phyloP scores from a whole-genome alignment of 2,113 vertebrate genomes.

The Nothoprocta perdicaria region DNA sequence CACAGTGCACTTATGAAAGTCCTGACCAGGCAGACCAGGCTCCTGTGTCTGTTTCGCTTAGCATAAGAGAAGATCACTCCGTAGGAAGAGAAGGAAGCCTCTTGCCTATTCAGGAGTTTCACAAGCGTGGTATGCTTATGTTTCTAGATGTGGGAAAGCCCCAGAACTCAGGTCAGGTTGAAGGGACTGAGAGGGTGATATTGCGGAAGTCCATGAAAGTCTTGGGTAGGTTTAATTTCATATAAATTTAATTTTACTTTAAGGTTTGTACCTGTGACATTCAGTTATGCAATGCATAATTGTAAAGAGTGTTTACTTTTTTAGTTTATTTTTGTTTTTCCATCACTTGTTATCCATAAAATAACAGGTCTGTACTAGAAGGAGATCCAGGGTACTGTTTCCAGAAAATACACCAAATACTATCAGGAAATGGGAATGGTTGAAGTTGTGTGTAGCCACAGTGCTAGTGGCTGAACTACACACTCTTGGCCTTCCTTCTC shows the following conservation, averaged over 20 bases:
- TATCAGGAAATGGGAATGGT: not conserved
- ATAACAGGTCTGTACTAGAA: accelerated
- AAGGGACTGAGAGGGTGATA: slow-evolving; percentile 13
- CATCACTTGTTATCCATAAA: not conserved
- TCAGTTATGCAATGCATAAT: not conserved
- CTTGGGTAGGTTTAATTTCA: not conserved
- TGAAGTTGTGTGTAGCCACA: not conserved
- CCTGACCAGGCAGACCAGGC: not conserved
- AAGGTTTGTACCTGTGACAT: not conserved
- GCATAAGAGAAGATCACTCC: not conserved
- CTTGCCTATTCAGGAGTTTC: slow-evolving; percentile 63
- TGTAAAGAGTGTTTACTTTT: not conserved
- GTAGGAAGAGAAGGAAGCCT: slow-evolving; percentile 49
- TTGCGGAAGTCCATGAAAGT: not conserved
- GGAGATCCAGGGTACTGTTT: not conserved
- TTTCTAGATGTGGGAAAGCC: slow-evolving; percentile 54
- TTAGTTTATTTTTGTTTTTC: not conserved
- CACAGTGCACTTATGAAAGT: not conserved
- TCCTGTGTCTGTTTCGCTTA: slow-evolving; percentile 33
- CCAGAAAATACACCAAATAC: not conserved
- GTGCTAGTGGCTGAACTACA: not conserved
- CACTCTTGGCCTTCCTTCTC: not conserved
- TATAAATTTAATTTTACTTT: not conserved
- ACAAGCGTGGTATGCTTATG: not conserved
- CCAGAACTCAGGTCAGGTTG: not conserved